Evolutionary conservation across 2,797 vertebrate genomes (phyloP).

Genomic region (Lemur catta): DNA sequence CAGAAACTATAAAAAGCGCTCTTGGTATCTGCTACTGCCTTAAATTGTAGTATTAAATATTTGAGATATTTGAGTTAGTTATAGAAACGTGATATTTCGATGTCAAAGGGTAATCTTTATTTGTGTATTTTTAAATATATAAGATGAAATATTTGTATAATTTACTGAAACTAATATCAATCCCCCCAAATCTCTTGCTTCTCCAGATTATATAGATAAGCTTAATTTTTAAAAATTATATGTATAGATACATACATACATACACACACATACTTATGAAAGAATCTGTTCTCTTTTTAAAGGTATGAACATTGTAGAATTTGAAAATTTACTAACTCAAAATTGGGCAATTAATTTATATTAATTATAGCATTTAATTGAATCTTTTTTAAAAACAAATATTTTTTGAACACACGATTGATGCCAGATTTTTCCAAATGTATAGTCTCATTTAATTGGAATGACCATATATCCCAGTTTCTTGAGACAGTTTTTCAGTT

Average conservation of each 20-base stretch:
- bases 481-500: not conserved
- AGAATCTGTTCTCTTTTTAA: not conserved
- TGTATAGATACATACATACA: not conserved
- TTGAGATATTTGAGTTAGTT: not conserved
- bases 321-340: not conserved
- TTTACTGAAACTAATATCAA: not conserved
- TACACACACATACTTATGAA: not conserved
- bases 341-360: not conserved
- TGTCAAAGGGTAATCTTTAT: not conserved
- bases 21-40: not conserved
- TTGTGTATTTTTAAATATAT: not conserved
- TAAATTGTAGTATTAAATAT: not conserved
- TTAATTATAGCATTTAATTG: not conserved
- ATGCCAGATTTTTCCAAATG: not conserved
- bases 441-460: not conserved
- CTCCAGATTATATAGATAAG: not conserved
- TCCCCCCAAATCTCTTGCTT: not conserved
- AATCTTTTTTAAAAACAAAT: not conserved
- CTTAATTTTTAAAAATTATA: not conserved
- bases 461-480: not conserved
- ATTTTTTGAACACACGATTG: not conserved
- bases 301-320: not conserved
- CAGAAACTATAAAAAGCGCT: not conserved
- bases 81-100: not conserved
- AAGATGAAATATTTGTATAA: not conserved